phyloP scores from a whole-genome alignment of 2,888 invertebrate species.

The Acleris emargana region DNA sequence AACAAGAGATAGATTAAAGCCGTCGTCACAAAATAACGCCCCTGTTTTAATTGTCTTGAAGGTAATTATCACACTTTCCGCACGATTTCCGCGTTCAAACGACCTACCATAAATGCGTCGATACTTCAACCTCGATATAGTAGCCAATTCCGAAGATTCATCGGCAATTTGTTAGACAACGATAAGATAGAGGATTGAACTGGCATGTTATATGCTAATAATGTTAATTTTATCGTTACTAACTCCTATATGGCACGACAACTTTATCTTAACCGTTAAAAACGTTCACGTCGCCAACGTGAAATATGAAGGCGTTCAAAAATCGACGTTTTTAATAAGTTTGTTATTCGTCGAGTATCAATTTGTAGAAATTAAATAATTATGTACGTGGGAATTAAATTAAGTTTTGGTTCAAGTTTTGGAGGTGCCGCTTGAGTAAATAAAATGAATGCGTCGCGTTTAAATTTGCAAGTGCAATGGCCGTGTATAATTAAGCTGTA shows the following conservation, averaged over 20 bases:
- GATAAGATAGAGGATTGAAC: constrained; percentile 30
- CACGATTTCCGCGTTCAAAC: constrained; percentile 2
- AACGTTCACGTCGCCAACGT: background rate
- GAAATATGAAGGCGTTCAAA: background rate
- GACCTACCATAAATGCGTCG: background rate
- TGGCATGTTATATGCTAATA: constrained; percentile 34
- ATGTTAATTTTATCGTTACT: constrained; percentile 33
- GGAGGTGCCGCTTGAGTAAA: constrained; percentile 17
- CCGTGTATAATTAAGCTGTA: background rate
- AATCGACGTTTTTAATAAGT: background rate
- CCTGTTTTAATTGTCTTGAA: too few relatives aligned
- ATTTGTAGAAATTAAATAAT: constrained; percentile 15
- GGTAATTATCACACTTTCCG: background rate
- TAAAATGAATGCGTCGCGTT: constrained; percentile 15
- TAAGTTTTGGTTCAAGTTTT: background rate
- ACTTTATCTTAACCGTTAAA: constrained; percentile 18
- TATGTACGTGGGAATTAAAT: too few relatives aligned
- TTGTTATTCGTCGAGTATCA: background rate
- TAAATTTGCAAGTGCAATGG: constrained; percentile 18
- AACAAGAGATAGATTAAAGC: too few relatives aligned
- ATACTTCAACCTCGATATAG: constrained; percentile 2
- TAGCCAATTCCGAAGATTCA: constrained; percentile 25
- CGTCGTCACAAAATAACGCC: too few relatives aligned
- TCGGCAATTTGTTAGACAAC: constrained; percentile 21
- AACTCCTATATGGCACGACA: constrained; percentile 19